Conservation (phyloP, 2,113 vertebrate species). For the Lamprologus callipterus region DNA sequence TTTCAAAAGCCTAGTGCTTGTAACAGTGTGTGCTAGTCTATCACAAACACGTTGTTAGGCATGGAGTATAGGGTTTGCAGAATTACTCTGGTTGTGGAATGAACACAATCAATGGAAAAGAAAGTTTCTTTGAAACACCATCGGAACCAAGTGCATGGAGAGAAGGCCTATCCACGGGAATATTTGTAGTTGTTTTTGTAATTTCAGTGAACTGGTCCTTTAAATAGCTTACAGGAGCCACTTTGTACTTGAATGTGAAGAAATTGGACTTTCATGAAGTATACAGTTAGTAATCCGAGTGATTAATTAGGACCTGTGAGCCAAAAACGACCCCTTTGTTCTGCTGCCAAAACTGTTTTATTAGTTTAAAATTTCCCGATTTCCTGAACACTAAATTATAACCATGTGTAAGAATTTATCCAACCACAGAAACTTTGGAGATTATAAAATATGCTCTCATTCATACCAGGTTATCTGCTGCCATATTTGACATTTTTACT, state of each 20-base stretch:
- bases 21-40: rapidly evolving
- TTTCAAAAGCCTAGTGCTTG: background rate
- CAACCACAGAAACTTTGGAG: background rate
- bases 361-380: background rate
- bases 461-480: background rate
- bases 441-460: background rate
- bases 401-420: background rate
- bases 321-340: rapidly evolving
- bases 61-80: background rate
- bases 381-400: background rate
- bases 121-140: background rate
- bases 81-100: background rate
- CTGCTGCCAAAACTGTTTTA: background rate
- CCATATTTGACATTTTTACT: background rate
- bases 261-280: background rate
- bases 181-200: background rate
- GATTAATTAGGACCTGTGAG: background rate
- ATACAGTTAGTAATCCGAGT: background rate
- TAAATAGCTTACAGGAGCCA: background rate
- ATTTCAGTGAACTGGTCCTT: background rate
- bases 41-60: background rate
- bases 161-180: background rate
- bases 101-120: rapidly evolving
- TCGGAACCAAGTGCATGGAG: rapidly evolving
- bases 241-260: background rate